A percentile compares a stretch with the other conserved stretches of the same genome.
phyloP scores from a whole-genome alignment of 2,797 vertebrate species.

The Hydrophis major region DNA sequence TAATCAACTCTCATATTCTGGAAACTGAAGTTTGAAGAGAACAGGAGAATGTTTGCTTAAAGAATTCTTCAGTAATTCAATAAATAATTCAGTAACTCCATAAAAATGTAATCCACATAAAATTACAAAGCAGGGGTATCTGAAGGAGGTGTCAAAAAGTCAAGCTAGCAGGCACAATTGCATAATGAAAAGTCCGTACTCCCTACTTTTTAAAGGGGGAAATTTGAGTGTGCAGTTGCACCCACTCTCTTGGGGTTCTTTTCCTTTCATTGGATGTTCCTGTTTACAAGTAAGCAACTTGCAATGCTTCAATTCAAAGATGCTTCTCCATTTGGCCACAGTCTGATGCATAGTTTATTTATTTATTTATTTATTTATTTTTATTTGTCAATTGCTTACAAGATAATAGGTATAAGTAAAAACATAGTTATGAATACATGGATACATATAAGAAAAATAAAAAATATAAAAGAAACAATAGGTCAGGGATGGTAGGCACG shows the following conservation, averaged over 20 bases:
- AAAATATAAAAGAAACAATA: too few relatives aligned
- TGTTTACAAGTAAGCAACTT: neutral
- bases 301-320: neutral
- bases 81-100: neutral
- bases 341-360: neutral
- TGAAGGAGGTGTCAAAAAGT: neutral
- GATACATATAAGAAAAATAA: too few relatives aligned
- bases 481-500: too few relatives aligned
- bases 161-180: neutral
- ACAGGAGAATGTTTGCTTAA: neutral
- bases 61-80: neutral
- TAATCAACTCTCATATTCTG: neutral
- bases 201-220: neutral
- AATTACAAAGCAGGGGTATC: neutral
- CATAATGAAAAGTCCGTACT: neutral
- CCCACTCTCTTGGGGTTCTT: neutral
- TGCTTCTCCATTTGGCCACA: neutral
- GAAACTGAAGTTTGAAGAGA: neutral
- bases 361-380: too few relatives aligned
- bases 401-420: too few relatives aligned
- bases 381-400: too few relatives aligned
- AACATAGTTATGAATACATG: too few relatives aligned
- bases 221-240: neutral
- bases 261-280: neutral
- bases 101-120: neutral